These are phyloP conservation scores for Bimastos eiseni DNA, from an alignment of 2,888 invertebrate species.

Conservation along the genomic window DNA sequence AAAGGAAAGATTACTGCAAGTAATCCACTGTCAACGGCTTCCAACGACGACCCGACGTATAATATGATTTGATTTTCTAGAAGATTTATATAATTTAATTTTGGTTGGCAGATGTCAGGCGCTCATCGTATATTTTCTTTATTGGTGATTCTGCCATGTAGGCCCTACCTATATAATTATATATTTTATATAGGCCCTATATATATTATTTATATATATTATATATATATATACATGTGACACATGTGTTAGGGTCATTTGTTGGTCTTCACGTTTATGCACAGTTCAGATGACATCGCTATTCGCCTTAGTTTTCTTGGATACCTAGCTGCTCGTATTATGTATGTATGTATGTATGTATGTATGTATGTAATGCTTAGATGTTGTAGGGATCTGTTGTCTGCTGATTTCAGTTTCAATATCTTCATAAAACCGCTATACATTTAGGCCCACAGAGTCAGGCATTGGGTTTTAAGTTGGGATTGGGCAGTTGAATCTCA, in stretches of 20 bases:
- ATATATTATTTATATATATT: too few relatives aligned
- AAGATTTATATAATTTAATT: not conserved
- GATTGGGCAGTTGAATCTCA: not conserved
- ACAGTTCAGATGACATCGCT: not conserved
- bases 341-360: too few relatives aligned
- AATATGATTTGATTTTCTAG: not conserved
- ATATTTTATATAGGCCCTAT: too few relatives aligned
- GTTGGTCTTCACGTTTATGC: not conserved
- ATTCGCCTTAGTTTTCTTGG: not conserved
- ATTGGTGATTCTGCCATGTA: not conserved
- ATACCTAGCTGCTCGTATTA: not conserved
- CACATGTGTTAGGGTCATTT: not conserved
- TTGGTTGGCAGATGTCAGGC: not conserved
- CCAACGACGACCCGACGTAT: not conserved
- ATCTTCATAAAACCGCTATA: too few relatives aligned
- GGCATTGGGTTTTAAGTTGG: not conserved
- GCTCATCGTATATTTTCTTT: not conserved
- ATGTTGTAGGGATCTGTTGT: not conserved
- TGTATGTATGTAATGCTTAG: too few relatives aligned
- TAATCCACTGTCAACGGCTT: not conserved
- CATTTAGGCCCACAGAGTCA: not conserved
- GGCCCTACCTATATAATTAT: too few relatives aligned
- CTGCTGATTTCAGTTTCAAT: not conserved
- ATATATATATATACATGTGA: not conserved
- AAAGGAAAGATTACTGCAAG: too few relatives aligned